Conservation (phyloP, 2,888 invertebrate species). For the Pristionchus mayeri region DNA sequence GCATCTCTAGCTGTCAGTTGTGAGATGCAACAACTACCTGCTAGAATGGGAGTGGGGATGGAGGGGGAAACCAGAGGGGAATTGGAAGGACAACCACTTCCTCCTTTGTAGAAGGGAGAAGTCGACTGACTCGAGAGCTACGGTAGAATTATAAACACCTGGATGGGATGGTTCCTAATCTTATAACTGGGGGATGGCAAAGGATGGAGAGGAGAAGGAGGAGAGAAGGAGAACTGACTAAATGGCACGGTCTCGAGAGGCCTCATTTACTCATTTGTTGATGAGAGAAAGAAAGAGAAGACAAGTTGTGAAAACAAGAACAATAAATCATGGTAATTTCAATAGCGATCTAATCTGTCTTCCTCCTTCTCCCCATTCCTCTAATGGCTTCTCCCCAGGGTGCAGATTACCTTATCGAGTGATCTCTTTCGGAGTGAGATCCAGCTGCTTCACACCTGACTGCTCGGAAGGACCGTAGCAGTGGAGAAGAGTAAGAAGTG, state of each 20-base stretch:
- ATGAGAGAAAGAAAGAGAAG: neutral
- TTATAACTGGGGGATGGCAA: slow-evolving; percentile 4
- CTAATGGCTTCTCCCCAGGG: slow-evolving; percentile 37
- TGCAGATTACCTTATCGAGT: slow-evolving; percentile 24
- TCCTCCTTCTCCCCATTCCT: neutral
- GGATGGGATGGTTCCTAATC: slow-evolving; percentile 22
- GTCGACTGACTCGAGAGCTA: neutral
- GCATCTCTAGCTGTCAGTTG: neutral
- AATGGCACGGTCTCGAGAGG: neutral
- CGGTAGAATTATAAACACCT: slow-evolving; percentile 20
- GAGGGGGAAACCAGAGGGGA: neutral
- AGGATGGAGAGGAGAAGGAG: neutral
- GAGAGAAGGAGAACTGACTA: neutral
- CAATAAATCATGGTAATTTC: neutral
- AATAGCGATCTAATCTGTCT: neutral
- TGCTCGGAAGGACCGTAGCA: neutral
- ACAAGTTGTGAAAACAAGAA: neutral
- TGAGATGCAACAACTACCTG: neutral
- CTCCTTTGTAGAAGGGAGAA: neutral
- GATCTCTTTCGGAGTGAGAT: neutral
- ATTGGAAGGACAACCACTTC: neutral
- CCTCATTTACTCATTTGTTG: neutral
- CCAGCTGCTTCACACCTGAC: slow-evolving; percentile 22
- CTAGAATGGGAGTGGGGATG: neutral
- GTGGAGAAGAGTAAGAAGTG: neutral